Evolutionary conservation across 2,797 vertebrate genomes (phyloP), one percentile per base, ranked within the genome.

Genomic region (Xerus rutilus): DNA sequence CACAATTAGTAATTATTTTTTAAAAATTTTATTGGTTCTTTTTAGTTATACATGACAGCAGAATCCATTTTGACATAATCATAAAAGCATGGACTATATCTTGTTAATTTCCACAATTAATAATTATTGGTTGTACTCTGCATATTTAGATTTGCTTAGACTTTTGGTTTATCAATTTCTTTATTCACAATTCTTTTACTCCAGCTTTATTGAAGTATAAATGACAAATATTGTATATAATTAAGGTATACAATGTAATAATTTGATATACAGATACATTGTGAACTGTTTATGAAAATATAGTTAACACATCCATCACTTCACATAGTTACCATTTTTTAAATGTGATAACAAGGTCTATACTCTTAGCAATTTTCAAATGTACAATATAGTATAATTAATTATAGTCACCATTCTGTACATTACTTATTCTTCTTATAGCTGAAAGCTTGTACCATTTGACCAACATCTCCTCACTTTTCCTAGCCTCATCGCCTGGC

Each of bases 131-230:
- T 82, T 87, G 77, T 92, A 86, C 18, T 83, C 9, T 82, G 52
- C 25, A 89, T 89, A 57, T 95, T 91, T 81, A 94, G 11, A 89
- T 59, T 86, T 83, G 2, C 18, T 20, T 47, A 47, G 39, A 62
- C 15, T 15, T 39, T 30, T 93, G 84, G 13, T 23, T 92, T 83
- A 43, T 3, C 4, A 72, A 20, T 83, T 81, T 67, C 45, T 86
- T 49, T 47, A n/a, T 78, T 90, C 25, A 90, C 17, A 13, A 39
- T 65, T 52, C 32, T 52, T 67, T 89, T 64, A 30, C 21, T 12
- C n/a, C 12, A 73, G 7, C 2, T 62, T 74, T 74, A 17, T 3
- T n/a, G 23, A 72, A 10, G 11, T 73, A 32, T 62, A 59, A 45
- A 23, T 73, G 9, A 57, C 15, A 57, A 69, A 85, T 47, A 30